These are phyloP conservation scores for Brachionichthys hirsutus DNA, from an alignment of 2,113 vertebrate species.

Conservation along the genomic window DNA sequence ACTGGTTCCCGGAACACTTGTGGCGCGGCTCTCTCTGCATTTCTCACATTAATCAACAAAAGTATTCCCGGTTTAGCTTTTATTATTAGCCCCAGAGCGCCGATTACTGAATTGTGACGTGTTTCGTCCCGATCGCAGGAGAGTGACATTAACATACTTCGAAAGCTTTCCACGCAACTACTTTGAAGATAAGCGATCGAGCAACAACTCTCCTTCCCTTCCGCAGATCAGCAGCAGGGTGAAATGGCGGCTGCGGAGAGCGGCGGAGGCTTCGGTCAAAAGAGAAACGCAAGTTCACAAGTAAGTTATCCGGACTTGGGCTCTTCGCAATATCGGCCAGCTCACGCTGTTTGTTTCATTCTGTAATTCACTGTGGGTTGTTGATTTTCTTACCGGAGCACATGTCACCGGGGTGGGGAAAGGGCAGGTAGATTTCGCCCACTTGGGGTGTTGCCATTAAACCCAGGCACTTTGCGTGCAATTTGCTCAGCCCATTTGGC, in stretches of 20 bases:
- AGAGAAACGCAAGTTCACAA: constrained; percentile 74
- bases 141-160: background rate
- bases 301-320: constrained; percentile 53
- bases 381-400: constrained; percentile 72
- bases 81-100: background rate
- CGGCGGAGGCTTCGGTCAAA: constrained; percentile 74
- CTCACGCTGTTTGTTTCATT: background rate
- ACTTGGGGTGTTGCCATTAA: constrained; percentile 78
- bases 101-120: background rate
- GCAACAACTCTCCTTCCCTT: constrained; percentile 61
- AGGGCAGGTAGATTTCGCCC: constrained; percentile 75
- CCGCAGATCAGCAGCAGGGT: constrained; percentile 79
- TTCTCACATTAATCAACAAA: background rate
- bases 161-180: background rate
- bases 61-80: background rate
- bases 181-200: constrained; percentile 34
- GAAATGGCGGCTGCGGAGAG: constrained; percentile 79
- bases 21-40: constrained; percentile 19
- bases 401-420: constrained; percentile 76
- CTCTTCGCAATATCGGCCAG: background rate
- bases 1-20: constrained; percentile 43
- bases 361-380: constrained; percentile 37
- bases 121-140: no score
- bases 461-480: constrained; percentile 56
- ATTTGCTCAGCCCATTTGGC: constrained; percentile 79